phyloP scores from a whole-genome alignment of 2,797 vertebrate species.

The Lacerta bilineata region DNA sequence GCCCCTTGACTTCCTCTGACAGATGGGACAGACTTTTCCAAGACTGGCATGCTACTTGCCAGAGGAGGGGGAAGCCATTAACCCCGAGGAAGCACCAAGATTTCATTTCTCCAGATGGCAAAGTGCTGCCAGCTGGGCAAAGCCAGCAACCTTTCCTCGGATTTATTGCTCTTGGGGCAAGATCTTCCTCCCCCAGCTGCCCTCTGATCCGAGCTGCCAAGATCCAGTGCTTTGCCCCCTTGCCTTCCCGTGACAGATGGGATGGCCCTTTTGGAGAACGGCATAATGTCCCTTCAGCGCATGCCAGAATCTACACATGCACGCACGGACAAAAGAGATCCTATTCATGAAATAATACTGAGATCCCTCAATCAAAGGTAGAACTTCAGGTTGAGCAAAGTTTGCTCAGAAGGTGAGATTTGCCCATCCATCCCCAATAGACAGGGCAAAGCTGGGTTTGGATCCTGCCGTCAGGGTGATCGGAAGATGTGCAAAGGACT shows the following conservation, averaged over 20 bases:
- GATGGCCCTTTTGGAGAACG: neutral
- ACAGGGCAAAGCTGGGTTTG: no score
- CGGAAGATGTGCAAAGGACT: neutral
- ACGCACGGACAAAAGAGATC: neutral
- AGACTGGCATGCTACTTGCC: slow-evolving; percentile 17
- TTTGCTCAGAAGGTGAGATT: slow-evolving; percentile 3
- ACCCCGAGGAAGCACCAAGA: slow-evolving; percentile 32
- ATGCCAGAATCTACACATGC: neutral
- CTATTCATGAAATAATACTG: slow-evolving; percentile 1
- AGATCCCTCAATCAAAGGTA: neutral
- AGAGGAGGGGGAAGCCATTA: slow-evolving; percentile 30
- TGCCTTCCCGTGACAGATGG: slow-evolving; percentile 14
- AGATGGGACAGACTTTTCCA: slow-evolving; percentile 32
- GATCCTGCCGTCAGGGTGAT: no score
- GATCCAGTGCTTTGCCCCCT: slow-evolving; percentile 9
- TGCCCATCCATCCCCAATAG: neutral
- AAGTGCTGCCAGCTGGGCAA: slow-evolving; percentile 28
- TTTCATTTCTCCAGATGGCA: slow-evolving; percentile 42
- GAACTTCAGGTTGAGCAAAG: neutral
- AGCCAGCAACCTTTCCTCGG: slow-evolving; percentile 4
- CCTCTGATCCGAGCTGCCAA: slow-evolving; percentile 11
- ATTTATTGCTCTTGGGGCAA: slow-evolving; percentile 35
- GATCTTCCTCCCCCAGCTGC: neutral
- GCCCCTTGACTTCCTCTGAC: slow-evolving; percentile 20
- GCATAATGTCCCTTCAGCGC: neutral